Evolutionary conservation across 1,140 invertebrate species (phyloP).

Genomic region (Nymphalis io): DNA sequence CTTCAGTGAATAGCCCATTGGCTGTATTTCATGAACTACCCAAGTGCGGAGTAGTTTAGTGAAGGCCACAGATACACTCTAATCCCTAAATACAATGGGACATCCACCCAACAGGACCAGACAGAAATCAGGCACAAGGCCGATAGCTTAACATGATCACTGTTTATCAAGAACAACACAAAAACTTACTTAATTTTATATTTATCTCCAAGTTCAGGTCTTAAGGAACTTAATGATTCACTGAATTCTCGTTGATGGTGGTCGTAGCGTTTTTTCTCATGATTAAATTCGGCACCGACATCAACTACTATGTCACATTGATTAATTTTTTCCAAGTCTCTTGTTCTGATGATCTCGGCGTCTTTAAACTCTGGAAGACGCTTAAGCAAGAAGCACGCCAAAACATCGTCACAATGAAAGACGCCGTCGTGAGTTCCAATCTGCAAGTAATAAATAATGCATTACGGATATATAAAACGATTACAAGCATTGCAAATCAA

Average conservation of each 20-base stretch:
- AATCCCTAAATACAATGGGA: too few species aligned
- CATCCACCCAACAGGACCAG: too few species aligned
- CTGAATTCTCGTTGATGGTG: slow-evolving; percentile 94
- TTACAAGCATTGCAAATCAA: too few species aligned
- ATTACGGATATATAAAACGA: background rate
- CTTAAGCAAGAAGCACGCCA: slow-evolving; percentile 96
- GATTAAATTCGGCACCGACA: slow-evolving; percentile 95
- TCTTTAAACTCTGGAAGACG: slow-evolving; percentile 89
- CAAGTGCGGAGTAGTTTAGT: too few species aligned
- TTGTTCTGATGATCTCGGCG: slow-evolving; percentile 90
- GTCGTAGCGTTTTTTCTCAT: slow-evolving; percentile 90
- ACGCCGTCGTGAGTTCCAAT: slow-evolving; percentile 91
- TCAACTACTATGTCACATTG: slow-evolving; percentile 97
- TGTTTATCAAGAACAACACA: background rate
- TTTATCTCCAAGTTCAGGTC: slow-evolving; percentile 78
- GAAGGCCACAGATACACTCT: too few species aligned
- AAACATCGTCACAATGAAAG: slow-evolving; percentile 98
- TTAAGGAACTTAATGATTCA: slow-evolving; percentile 82
- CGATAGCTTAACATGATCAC: too few species aligned
- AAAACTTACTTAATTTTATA: slow-evolving; percentile 80
- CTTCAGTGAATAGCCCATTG: too few species aligned
- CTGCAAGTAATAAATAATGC: slow-evolving; percentile 45
- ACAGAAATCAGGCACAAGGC: too few species aligned
- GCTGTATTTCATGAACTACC: too few species aligned
- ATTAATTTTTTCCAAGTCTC: slow-evolving; percentile 83